Base-by-base conservation (phyloP, 2,888 invertebrate species). In the Limnephilus lunatus region DNA sequence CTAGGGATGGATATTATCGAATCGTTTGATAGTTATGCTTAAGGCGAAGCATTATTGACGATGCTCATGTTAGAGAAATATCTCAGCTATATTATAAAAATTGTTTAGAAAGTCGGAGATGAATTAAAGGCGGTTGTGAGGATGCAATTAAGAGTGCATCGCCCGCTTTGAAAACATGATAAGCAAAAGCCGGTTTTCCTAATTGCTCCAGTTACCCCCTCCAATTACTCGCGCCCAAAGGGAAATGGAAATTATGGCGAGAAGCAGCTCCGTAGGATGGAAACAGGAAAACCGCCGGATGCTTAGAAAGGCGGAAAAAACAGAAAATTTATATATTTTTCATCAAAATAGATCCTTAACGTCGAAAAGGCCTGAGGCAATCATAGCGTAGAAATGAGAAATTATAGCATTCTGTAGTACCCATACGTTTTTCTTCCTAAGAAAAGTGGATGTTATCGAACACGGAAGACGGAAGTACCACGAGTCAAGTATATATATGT, bases 191-290 rank as follows among this genome's bases (percentile, higher is more conserved):
- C 44, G 81, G 81, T 44, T 81, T 39, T 82, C 82, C 44, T 89
- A 89, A 89, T 89, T 89, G 89, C 82, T 89, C 82, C 44, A 89
- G 89, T 89, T 89, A 48, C 81, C 31, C 81, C n/a, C 80, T 19
- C 48, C 35, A 89, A 89, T 89, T 89, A 89, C 82, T 39, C 25
- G 68, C 31, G 30, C 30, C 32, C 39, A 44, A 44, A 19, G 89
- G 89, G 48, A 82, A 44, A 31, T 35, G 31, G n/a, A 44, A 81
- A 89, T 39, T 82, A 81, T 19, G n/a, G 89, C 83, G 31, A 35
- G 83, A 35, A 35, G 83, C 19, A 83, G 30, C 83, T 19, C 35
- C 15, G 83, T 35, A 9, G 32, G 32, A 31, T 30, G 31, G 82
- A 32, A 82, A 32, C 25, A 82, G 32, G 14, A 30, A 35, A 83